Conservation (phyloP, 2,113 vertebrate genomes). For the Nettapus auritus region DNA sequence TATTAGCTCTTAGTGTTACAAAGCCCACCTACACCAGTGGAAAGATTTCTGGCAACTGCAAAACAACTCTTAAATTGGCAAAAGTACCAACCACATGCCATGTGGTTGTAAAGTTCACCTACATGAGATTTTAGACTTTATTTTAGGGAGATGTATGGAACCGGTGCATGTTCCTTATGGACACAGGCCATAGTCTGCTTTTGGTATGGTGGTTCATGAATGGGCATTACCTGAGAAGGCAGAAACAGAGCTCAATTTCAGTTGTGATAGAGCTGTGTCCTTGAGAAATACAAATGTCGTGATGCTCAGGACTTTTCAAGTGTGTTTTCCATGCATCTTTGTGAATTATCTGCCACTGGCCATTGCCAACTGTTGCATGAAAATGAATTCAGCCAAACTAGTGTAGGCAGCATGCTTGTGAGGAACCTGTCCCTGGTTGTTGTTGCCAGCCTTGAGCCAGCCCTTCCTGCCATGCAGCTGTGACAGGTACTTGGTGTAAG, state of each 20-base stretch:
- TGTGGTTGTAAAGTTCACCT: neutral
- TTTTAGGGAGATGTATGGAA: neutral
- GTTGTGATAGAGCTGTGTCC: neutral
- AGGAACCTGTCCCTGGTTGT: neutral
- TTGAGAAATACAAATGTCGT: neutral
- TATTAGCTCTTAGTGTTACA: neutral
- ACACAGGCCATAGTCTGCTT: too few species aligned
- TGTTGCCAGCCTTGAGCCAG: neutral
- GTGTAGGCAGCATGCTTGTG: fast-evolving
- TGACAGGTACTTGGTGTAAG: neutral
- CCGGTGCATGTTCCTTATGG: too few species aligned
- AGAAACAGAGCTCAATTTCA: neutral
- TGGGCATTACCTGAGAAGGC: neutral
- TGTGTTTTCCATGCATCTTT: neutral
- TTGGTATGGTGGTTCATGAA: fast-evolving
- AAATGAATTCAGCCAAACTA: neutral
- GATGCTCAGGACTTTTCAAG: neutral
- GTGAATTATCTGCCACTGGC: fast-evolving
- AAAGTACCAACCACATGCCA: neutral
- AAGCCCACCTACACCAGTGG: neutral
- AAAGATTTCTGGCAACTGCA: neutral
- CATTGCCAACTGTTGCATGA: neutral
- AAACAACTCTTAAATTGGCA: neutral
- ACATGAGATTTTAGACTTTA: neutral
- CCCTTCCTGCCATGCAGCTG: too few species aligned